Base-by-base conservation (phyloP, 1,140 invertebrate species). In the Harlomillsia oculata region DNA sequence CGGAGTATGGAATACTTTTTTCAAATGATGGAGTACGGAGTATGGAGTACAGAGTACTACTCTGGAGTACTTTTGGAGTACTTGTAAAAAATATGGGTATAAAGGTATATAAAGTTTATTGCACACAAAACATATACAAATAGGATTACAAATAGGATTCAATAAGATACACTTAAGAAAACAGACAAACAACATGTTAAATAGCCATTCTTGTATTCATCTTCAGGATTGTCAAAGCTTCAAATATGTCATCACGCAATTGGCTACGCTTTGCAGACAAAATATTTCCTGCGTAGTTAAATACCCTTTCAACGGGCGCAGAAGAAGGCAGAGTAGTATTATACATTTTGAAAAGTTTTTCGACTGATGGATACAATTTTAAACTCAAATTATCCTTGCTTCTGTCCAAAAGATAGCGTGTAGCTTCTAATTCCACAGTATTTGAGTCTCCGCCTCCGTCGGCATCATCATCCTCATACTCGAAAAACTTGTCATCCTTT, bases 241-340 rank as follows among this genome's bases (percentile, higher is more conserved):
- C 44, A 46, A 46, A 51, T n/a, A 51, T 14, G 13, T 36, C 20
- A 8, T 51, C 49, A 25, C 30, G 9, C 3, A 51, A 11, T n/a
- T 5, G 21, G 36, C 49, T 18, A 21, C 49, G 13, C n/a, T 37
- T 36, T 36, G 50, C 34, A 6, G 34, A 14, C 1, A 56, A 21
- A 9, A 56, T 36, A 49, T 59, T 62, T 39, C 34, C 40, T 18
- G 56, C 41, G 50, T 53, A 65, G 8, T 53, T 53, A 36, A 65
- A 65, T 23, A 65, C 18, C 1, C 63, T n/a, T 54, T 65, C 63
- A 3, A 62, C 63, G 1, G 60, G 56, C 11, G 54, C 63, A 16
- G 53, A 62, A 20, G 59, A 48, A 2, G 50, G 50, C 11, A 65
- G 41, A 30, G 52, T 34, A 2, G 56, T 62, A 30, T 65, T 65